A percentile compares a stretch with the other conserved stretches of the same genome.
Conservation (phyloP, 2,888 invertebrate species). For the Apoda limacodes region DNA sequence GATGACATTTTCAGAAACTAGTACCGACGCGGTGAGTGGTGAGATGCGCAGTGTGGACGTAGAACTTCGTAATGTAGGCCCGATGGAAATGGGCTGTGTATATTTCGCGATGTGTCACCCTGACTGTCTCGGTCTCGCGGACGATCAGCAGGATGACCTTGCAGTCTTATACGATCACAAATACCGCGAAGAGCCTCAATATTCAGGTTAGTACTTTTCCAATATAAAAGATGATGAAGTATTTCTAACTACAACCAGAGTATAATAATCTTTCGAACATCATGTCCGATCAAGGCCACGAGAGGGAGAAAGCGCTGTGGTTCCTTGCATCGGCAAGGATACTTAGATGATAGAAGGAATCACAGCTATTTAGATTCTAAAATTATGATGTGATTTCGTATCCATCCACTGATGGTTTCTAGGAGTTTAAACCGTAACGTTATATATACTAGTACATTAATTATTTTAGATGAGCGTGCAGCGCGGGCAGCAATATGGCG, state of each 20-base stretch:
- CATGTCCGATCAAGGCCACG: too few species aligned
- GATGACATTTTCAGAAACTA: constrained; percentile 78
- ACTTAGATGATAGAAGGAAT: too few species aligned
- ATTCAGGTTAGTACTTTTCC: constrained; percentile 42
- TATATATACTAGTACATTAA: too few species aligned
- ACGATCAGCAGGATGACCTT: constrained; percentile 29
- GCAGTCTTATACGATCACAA: constrained; percentile 43
- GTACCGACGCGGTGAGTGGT: constrained; percentile 76
- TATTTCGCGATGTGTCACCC: constrained; percentile 78
- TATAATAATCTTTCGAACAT: too few species aligned
- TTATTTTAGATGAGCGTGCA: constrained; percentile 56
- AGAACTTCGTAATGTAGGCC: constrained; percentile 77
- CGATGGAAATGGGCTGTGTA: constrained; percentile 72
- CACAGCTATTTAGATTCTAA: too few species aligned
- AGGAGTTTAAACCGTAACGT: too few species aligned
- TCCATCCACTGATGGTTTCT: too few species aligned
- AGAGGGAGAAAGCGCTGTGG: too few species aligned
- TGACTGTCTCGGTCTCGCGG: constrained; percentile 70
- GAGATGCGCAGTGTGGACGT: constrained; percentile 78
- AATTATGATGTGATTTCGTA: too few species aligned
- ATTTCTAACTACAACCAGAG: too few species aligned
- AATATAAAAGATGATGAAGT: background rate
- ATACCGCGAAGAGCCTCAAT: constrained; percentile 63
- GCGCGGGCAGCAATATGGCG: constrained; percentile 32
- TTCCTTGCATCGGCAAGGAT: too few species aligned